Evolutionary conservation across 1,140 invertebrate species (phyloP), one percentile per base, ranked within the genome.

Genomic region (Coboldia fuscipes): DNA sequence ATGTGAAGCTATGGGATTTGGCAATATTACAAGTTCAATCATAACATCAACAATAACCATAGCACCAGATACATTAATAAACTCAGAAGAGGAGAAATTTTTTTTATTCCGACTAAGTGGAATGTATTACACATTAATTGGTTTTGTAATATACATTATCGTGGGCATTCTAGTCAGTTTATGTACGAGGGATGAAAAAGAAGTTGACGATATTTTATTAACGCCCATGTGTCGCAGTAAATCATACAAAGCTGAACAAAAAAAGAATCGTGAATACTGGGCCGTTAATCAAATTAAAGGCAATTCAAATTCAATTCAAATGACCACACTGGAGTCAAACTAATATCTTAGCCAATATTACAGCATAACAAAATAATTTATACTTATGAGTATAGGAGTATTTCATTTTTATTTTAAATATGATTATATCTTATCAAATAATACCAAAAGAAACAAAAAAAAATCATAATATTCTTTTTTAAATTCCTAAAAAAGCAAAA

Each of bases 61-160:
- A 8, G 14, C 14, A 6, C 5, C 7, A 6, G 14, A 6, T 8
- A 9, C 28, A n/a, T 6, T 13, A 34, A 26, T 13, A 4, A 16
- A 5, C 13, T 5, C 20, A 17, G 4, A 23, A 10, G 19, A 8
- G 45, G 47, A 10, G 16, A 20, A 32, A 31, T 32, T 30, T 21
- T 32, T 19, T 20, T 13, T 31, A 38, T 20, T 23, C 39, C 5
- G 37, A 17, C 47, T 66, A 24, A 63, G 62, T 2, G 63, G 64
- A 31, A 48, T 66, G 41, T 66, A 54, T 33, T 64, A 59, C 34
- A 58, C 51, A 12, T 27, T 56, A 2, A 53, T 63, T 34, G 59
- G 55, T 22, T 37, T 46, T 5, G 4, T 48, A 3, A 41, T 58
- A 3, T 51, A 57, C 0, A 28, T 65, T 0, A 31, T 59, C 0